phyloP scores from a whole-genome alignment of 2,797 vertebrate genomes.

The Orientallactaga sibirica region DNA sequence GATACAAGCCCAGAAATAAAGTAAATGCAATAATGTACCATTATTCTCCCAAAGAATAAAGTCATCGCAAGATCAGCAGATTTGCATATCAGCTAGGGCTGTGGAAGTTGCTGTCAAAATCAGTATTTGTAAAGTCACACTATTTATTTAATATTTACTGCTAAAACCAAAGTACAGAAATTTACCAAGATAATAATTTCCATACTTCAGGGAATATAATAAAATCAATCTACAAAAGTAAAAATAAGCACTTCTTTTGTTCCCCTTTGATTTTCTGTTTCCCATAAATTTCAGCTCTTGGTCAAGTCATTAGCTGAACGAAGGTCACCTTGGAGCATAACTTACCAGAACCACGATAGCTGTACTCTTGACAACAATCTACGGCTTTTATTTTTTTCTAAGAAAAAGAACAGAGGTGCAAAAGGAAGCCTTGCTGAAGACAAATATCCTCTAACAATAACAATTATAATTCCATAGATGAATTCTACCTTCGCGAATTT shows the following conservation, averaged over 20 bases:
- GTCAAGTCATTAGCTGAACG: background rate
- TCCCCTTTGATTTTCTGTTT: conserved; percentile 38
- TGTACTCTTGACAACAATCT: conserved; percentile 26
- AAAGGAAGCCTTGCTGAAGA: conserved; percentile 40
- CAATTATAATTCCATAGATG: background rate
- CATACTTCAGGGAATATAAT: conserved; percentile 28
- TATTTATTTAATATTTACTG: conserved; percentile 74
- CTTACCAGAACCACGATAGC: background rate
- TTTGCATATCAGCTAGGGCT: conserved; percentile 6
- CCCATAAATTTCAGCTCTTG: conserved; percentile 36
- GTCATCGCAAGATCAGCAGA: conserved; percentile 36
- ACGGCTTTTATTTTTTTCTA: conserved; percentile 49
- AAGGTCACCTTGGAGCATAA: conserved; percentile 51
- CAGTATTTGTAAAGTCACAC: conserved; percentile 60
- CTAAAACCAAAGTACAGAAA: conserved; percentile 49
- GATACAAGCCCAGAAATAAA: conserved; percentile 41
- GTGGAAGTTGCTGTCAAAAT: conserved; percentile 49
- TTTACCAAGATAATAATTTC: conserved; percentile 61
- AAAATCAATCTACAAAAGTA: conserved; percentile 45
- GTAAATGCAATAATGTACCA: conserved; percentile 9
- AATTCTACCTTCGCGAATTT: conserved; percentile 41
- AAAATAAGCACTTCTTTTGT: conserved; percentile 33
- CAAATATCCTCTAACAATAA: conserved; percentile 6
- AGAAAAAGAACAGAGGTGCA: background rate
- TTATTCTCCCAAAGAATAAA: conserved; percentile 49